Evolutionary conservation across 2,113 vertebrate genomes (phyloP), one percentile per base, ranked within the genome.

Genomic region (Crotophaga sulcirostris): DNA sequence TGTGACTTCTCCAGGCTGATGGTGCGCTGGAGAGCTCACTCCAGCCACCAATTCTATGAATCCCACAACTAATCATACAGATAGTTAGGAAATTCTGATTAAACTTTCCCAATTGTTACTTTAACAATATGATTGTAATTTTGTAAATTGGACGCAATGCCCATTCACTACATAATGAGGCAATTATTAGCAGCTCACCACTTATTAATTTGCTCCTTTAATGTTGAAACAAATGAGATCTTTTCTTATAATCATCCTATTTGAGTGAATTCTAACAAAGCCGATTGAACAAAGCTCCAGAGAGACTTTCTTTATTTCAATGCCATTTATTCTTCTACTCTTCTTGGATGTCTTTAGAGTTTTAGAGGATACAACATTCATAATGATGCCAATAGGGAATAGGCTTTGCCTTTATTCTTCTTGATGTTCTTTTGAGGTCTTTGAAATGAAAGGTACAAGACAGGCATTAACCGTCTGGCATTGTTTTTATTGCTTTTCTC

Each of bases 181-280:
- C 96, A 97, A 97, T 98, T 97, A 97, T 97, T 97, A 98, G 90
- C 93, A 95, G 84, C 89, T 97, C 81, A 14, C 93, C 96, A 95
- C 95, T 95, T 96, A 96, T 96, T 98, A 98, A 98, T 97, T 97
- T 97, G 95, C 87, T 95, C 90, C 94, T 98, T 97, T 97, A 97
- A 98, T 96, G 96, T 96, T 91, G 94, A 97, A 97, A 97, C 95
- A 97, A 98, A 97, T 97, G 95, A 97, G 96, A 97, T 97, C 92
- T 97, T 97, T 96, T 97, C 94, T 97, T 98, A 97, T 97, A 97
- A 97, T 98, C 98, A 97, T 95, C 96, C 93, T 96, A 96, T 98
- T 97, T 98, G 95, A 97, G 93, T 94, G 96, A 94, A 96, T 97
- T 87, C 95, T 97, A 97, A 97, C 96, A 97, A 98, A 98, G 96